Evolutionary conservation across 2,888 invertebrate genomes (phyloP).

Genomic region (Bembecia ichneumoniformis): DNA sequence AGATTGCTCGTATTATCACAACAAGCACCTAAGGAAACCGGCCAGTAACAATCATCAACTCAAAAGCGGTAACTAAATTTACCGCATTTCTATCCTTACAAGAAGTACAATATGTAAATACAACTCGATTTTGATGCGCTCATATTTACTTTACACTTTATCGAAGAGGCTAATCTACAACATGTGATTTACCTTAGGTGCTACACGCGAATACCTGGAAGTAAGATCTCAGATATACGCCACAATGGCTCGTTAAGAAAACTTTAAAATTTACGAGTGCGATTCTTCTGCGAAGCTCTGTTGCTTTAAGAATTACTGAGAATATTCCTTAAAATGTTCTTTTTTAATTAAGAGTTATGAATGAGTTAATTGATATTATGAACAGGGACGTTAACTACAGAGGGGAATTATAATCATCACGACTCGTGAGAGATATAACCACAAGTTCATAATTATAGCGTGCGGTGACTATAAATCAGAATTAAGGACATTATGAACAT

Average conservation of each 20-base stretch:
- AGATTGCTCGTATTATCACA: constrained; percentile 61
- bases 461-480: constrained; percentile 62
- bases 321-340: constrained; percentile 11
- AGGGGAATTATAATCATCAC: constrained; percentile 36
- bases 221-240: constrained; percentile 30
- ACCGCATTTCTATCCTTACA: constrained; percentile 8
- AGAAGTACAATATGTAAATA: background rate
- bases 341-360: constrained; percentile 44
- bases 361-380: constrained; percentile 64
- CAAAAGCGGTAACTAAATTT: constrained; percentile 29
- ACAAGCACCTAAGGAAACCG: constrained; percentile 42
- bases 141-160: constrained; percentile 28
- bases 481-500: constrained; percentile 51
- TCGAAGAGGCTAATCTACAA: constrained; percentile 23
- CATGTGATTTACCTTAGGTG: constrained; percentile 30
- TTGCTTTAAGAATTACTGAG: constrained; percentile 5
- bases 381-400: constrained; percentile 39
- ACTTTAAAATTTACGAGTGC: constrained; percentile 5
- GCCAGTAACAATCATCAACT: constrained; percentile 41
- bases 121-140: constrained; percentile 34
- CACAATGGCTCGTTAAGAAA: constrained; percentile 32
- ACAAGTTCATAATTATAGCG: constrained; percentile 56
- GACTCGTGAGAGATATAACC: constrained; percentile 31
- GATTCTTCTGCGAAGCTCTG: constrained; percentile 15
- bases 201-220: constrained; percentile 15